Conservation (phyloP, 23 tunicate species). For the Corella eumyota region DNA sequence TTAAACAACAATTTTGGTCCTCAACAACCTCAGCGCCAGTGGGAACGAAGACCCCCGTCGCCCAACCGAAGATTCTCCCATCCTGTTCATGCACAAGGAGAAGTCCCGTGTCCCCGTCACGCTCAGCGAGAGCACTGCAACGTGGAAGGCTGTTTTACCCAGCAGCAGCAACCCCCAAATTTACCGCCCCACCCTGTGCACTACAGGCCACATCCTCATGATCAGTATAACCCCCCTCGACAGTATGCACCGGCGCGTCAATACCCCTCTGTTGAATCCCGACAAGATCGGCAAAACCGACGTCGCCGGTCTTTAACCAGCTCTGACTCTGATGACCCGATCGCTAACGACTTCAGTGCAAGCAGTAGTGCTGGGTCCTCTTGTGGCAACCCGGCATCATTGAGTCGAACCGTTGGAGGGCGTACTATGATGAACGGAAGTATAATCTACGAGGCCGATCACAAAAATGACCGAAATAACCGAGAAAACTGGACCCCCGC, state of each 20-base stretch:
- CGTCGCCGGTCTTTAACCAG: conserved; percentile 40
- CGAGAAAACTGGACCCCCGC: conserved; percentile 20
- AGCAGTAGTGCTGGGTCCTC: conserved; percentile 74
- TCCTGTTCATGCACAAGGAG: conserved; percentile 6
- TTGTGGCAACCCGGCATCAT: conserved; percentile 25
- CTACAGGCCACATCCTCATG: conserved; percentile 10
- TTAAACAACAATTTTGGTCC: conserved; percentile 6
- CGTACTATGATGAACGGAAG: not conserved
- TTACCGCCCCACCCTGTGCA: conserved; percentile 1
- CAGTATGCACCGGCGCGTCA: not conserved
- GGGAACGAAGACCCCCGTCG: conserved; percentile 15
- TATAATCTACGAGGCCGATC: conserved; percentile 5
- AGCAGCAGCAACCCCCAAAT: not conserved
- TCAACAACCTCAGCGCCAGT: conserved; percentile 8
- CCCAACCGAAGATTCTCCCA: conserved; percentile 13
- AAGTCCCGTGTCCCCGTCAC: conserved; percentile 8
- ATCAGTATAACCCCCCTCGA: not conserved
- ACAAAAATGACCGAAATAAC: not conserved
- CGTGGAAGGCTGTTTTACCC: not conserved
- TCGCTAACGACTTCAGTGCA: conserved; percentile 69
- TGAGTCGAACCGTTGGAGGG: conserved; percentile 11
- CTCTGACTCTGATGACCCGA: conserved; percentile 81
- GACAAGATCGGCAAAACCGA: not conserved
- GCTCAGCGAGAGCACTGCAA: conserved; percentile 4
- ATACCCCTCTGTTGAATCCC: conserved; percentile 1